These are phyloP conservation scores for Lemur catta DNA, from an alignment of 2,797 vertebrate genomes.

Conservation along the genomic window DNA sequence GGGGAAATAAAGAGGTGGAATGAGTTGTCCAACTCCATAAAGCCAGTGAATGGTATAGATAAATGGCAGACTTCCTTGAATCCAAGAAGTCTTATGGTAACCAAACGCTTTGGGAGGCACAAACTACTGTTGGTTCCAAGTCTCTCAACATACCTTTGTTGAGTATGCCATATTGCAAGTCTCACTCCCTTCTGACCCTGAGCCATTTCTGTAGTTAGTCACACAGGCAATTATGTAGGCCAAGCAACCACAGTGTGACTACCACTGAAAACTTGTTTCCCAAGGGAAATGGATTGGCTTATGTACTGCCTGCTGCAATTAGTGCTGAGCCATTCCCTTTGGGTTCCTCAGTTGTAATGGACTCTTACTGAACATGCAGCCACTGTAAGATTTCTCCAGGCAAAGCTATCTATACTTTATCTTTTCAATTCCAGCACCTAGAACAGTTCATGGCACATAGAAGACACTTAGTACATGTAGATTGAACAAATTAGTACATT, in stretches of 20 bases:
- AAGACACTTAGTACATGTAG: not conserved
- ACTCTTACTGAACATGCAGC: not conserved
- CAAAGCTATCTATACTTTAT: not conserved
- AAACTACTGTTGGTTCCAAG: not conserved
- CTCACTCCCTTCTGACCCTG: not conserved
- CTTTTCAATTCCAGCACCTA: not conserved
- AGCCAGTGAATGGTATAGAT: not conserved
- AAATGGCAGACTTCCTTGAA: not conserved
- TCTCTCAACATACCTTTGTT: not conserved
- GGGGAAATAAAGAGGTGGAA: not conserved
- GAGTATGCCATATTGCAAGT: not conserved
- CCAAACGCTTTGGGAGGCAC: not conserved
- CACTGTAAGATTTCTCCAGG: not conserved
- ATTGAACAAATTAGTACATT: not conserved
- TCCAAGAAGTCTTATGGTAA: not conserved
- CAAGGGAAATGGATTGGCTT: not conserved
- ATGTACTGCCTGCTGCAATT: not conserved
- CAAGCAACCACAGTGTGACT: not conserved
- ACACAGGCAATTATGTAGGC: not conserved
- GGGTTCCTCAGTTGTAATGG: not conserved
- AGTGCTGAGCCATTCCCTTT: accelerated
- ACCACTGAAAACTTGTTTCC: not conserved
- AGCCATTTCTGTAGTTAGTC: not conserved
- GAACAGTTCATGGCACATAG: not conserved
- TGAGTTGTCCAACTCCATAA: not conserved